Base-by-base conservation (phyloP, 2,888 invertebrate genomes). In the Itoplectis maculator region DNA sequence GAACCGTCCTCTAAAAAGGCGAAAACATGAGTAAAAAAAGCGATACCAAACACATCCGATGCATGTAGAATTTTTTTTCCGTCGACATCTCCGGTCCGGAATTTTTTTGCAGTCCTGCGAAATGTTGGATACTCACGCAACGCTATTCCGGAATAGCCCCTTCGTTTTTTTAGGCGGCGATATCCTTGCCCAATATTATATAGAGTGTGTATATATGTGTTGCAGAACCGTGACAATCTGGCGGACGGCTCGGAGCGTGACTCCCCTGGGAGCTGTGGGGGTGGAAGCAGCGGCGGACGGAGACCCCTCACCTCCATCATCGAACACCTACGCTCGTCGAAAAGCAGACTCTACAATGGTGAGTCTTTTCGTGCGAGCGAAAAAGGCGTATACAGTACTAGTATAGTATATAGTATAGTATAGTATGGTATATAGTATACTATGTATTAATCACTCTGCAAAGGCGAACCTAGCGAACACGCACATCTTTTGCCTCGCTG, bases 241-340 rank as follows among this genome's bases (percentile, higher is more conserved):
- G 92, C 92, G 92, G 88, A 92, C 90, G 86, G 89, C 87, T 89
- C 88, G 86, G 90, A 92, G 84, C 90, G 88, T 79, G 89, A 91
- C 86, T 88, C 90, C 89, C 89, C 90, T 88, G 89, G 91, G 90
- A 89, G 90, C 86, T 89, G 88, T 85, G 89, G 91, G 88, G 90
- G 90, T 88, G 88, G 90, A 83, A 87, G 89, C 88, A 88, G 88
- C 85, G 86, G 84, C 80, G 90, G 91, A 87, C 92, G 92, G 74
- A 90, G 89, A 88, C 91, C 90, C 79, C 90, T 92, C 81, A 90
- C 88, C 86, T 91, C 92, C 87, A 92, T 92, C 86, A 92, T 92
- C 88, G 91, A 92, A 84, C 91, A 91, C 87, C 90, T 92, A 86
- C 90, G 90, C 86, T 89, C 89, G 20, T 88, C 90, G 61, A 91